Percentiles rank a stretch among this genome's conserved stretches.
Evolutionary conservation across 2,797 vertebrate species (phyloP).

Genomic region (Hemibagrus guttatus): DNA sequence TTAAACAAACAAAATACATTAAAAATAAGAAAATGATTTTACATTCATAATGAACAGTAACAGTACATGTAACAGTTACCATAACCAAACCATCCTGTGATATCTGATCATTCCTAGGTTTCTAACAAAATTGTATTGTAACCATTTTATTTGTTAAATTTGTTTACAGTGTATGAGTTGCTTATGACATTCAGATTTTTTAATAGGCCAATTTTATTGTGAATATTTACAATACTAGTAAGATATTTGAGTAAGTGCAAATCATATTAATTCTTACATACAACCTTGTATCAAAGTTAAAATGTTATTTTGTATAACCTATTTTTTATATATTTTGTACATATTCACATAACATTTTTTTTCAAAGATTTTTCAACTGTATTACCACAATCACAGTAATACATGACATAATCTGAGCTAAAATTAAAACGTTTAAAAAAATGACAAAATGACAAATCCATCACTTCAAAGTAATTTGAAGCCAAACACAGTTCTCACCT

Average conservation of each 20-base stretch:
- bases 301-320: neutral
- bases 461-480: constrained; percentile 66
- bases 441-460: constrained; percentile 62
- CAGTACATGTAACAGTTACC: neutral
- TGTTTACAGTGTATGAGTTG: neutral
- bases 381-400: constrained; percentile 41
- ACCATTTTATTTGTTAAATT: neutral
- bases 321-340: no score
- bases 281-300: neutral
- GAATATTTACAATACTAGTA: neutral
- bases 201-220: neutral
- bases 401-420: neutral
- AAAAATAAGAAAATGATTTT: neutral
- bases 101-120: neutral
- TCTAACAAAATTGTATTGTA: neutral
- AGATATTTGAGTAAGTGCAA: neutral
- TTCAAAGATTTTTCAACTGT: constrained; percentile 2
- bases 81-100: neutral
- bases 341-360: neutral
- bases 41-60: neutral
- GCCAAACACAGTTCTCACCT: constrained; percentile 66
- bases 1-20: neutral
- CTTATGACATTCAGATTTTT: neutral
- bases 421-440: constrained; percentile 42
- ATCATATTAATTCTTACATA: neutral